These are phyloP conservation scores for Corydoras maculifer DNA, from an alignment of 2,113 vertebrate genomes.

Conservation along the genomic window DNA sequence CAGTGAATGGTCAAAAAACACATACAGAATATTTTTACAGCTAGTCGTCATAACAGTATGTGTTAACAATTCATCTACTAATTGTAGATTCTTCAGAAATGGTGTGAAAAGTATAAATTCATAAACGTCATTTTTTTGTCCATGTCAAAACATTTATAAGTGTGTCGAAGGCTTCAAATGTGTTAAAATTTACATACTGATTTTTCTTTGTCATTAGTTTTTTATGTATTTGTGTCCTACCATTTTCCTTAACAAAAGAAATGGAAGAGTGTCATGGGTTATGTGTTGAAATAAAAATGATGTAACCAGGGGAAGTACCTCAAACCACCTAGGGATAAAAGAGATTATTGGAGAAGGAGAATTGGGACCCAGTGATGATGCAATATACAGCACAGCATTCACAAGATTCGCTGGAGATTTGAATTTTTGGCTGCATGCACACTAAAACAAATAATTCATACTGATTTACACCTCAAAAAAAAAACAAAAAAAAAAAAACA, in stretches of 20 bases:
- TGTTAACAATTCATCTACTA: too few species aligned
- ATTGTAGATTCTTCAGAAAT: too few species aligned
- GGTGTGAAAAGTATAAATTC: too few species aligned
- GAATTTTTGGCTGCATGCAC: neutral
- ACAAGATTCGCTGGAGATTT: neutral
- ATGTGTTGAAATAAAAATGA: neutral
- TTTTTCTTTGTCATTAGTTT: too few species aligned
- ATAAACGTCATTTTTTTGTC: too few species aligned
- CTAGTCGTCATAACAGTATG: too few species aligned
- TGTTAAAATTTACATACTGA: too few species aligned
- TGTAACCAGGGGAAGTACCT: neutral
- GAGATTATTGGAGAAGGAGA: neutral
- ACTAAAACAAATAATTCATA: conserved; percentile 11
- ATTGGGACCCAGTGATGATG: neutral
- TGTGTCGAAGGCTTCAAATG: too few species aligned
- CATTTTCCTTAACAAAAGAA: neutral
- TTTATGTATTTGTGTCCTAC: too few species aligned
- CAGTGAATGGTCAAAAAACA: too few species aligned
- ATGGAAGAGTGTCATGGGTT: neutral
- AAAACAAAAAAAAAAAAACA: neutral
- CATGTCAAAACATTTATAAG: too few species aligned
- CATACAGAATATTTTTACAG: too few species aligned
- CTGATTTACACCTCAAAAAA: conserved; percentile 5
- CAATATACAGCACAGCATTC: neutral
- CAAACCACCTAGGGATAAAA: neutral